Base-by-base conservation (phyloP, 2,888 invertebrate genomes). In the Rhimphoctona megacephalus region DNA sequence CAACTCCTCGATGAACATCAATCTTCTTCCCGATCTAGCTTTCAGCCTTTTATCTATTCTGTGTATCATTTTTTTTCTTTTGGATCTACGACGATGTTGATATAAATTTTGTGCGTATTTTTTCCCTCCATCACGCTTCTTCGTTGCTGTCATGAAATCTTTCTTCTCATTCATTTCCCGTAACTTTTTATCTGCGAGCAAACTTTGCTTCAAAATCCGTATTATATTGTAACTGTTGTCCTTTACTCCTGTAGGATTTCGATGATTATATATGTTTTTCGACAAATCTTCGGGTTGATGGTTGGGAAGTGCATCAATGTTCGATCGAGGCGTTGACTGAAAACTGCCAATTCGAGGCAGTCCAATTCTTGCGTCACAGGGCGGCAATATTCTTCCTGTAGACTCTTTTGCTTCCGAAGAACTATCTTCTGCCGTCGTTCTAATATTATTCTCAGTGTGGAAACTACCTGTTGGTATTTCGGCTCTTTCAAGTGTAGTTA, bases 341-440 rank as follows among this genome's bases (percentile, higher is more conserved):
- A 33, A 46, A 49, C 46, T 14, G 0, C 43, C 14, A 66, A 78
- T 49, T 66, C 33, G 19, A 7, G 74, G 25, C 30, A 46, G 39
- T 49, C 79, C 57, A 17, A 19, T 33, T 11, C 25, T 81, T n/a
- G 57, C 36, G 30, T 67, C 22, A 43, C 87, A 87, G 2, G 78
- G 81, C 30, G 85, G 84, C 33, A 87, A 72, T 67, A 87, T 87
- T 54, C 76, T 85, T 54, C 85, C 87, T 0, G 85, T 85, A 8
- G 76, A 79, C 14, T 25, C 43, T 57, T 79, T 52, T 6, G 43
- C 49, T 0, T 82, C 64, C 4, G 17, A 30, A 14, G 1, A n/a
- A 52, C 46, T 1, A 1, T 52, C 54, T 66, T 66, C 70, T 7
- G 14, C 30, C 3, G 64, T 66, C 22, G 36, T 84, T 46, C 33